phyloP scores from a whole-genome alignment of 2,797 vertebrate genomes.

The Rallus crepitans region DNA sequence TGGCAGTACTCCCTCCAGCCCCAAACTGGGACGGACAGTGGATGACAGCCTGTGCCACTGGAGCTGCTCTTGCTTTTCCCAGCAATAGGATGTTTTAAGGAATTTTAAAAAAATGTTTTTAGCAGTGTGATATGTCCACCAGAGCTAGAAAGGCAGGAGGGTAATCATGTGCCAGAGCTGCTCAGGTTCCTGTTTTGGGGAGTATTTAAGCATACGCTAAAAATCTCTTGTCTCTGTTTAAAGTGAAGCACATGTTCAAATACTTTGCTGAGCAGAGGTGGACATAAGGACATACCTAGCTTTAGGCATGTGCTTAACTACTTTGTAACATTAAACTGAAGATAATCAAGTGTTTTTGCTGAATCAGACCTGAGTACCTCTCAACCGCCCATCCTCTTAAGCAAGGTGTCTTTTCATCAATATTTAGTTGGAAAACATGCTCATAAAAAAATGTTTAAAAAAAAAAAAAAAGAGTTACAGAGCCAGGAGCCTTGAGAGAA shows the following conservation, averaged over 20 bases:
- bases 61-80: not conserved
- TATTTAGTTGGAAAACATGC: slow-evolving; percentile 5
- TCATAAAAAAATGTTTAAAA: not conserved
- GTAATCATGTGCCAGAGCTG: not conserved
- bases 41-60: not conserved
- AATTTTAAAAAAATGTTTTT: not conserved
- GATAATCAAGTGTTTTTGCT: slow-evolving; percentile 5
- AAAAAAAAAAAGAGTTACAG: not conserved
- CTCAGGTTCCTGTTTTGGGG: not conserved
- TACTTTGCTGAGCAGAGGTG: slow-evolving; percentile 35
- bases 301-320: slow-evolving; percentile 13
- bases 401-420: not conserved
- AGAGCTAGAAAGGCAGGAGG: not conserved
- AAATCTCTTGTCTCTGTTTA: not conserved
- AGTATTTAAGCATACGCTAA: not conserved
- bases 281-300: slow-evolving; percentile 29
- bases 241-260: not conserved
- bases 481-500: not conserved
- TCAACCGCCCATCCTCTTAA: not conserved
- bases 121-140: not conserved
- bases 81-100: not conserved
- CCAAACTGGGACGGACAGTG: not conserved
- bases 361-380: not conserved
- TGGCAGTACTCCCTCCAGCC: not conserved
- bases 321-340: slow-evolving; percentile 34